phyloP scores from a whole-genome alignment of 1,140 invertebrate species.

The Temnothorax nylanderi region DNA sequence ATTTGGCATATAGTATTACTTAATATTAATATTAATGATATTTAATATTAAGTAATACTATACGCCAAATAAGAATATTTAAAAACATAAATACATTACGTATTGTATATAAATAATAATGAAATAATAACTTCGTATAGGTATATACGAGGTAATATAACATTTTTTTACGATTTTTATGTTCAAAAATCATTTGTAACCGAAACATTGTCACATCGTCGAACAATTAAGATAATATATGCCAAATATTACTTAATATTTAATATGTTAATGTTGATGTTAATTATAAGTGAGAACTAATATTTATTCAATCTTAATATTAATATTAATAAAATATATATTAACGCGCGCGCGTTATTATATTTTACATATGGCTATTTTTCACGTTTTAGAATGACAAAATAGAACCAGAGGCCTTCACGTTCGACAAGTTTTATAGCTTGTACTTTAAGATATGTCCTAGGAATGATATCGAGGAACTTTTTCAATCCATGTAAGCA shows the following conservation, averaged over 20 bases:
- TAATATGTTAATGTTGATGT: slow-evolving; percentile 24
- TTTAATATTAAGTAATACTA: not conserved
- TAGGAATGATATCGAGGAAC: slow-evolving; percentile 98
- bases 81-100: not conserved
- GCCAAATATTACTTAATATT: slow-evolving; percentile 3
- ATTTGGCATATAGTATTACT: not conserved
- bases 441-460: slow-evolving; percentile 99
- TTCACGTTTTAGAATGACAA: slow-evolving; percentile 91
- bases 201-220: not conserved
- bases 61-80: not conserved
- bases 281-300: not conserved
- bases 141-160: not conserved
- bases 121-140: not conserved
- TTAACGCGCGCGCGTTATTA: not conserved
- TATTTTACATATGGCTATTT: slow-evolving; percentile 18
- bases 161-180: not conserved
- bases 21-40: not conserved
- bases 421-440: slow-evolving; percentile 99
- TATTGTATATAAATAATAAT: not conserved
- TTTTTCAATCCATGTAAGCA: slow-evolving; percentile 98
- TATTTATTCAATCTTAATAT: not conserved
- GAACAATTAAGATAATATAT: not conserved
- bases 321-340: not conserved
- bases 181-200: not conserved
- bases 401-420: slow-evolving; percentile 97